These are phyloP conservation scores for Fratercula arctica DNA, from an alignment of 2,797 vertebrate species.

Conservation along the genomic window DNA sequence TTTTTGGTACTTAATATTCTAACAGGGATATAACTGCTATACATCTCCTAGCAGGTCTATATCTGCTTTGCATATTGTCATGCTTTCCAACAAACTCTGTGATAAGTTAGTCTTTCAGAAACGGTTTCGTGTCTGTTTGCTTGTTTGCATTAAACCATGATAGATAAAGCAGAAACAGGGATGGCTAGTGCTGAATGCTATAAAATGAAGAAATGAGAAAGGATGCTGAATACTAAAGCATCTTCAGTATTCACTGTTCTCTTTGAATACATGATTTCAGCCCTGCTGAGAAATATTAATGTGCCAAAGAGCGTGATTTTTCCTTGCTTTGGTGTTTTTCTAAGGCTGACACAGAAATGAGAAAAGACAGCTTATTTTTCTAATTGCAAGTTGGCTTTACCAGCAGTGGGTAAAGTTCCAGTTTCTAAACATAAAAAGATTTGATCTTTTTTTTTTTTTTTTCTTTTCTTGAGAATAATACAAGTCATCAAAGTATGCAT, in stretches of 20 bases:
- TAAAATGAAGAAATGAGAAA: neutral
- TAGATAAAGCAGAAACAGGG: neutral
- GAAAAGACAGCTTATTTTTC: neutral
- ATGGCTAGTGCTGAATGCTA: neutral
- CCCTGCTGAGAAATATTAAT: neutral
- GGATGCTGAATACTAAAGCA: neutral
- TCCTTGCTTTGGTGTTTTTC: neutral
- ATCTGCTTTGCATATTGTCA: fast-evolving
- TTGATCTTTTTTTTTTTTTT: neutral
- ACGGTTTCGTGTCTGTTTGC: neutral
- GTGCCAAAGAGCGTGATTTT: neutral
- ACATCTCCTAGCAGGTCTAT: neutral
- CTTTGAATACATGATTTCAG: neutral
- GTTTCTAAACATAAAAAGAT: neutral
- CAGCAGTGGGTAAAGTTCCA: neutral
- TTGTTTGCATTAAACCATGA: neutral
- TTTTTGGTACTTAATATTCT: neutral
- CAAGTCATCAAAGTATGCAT: neutral
- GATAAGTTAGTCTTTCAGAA: neutral
- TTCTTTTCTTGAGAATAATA: neutral
- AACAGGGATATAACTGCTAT: neutral
- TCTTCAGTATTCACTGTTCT: neutral
- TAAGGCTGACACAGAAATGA: neutral
- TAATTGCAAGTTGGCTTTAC: neutral
- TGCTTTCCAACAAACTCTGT: neutral